These are phyloP conservation scores for Chiloscyllium punctatum DNA, from an alignment of 2,797 vertebrate species.

Conservation along the genomic window DNA sequence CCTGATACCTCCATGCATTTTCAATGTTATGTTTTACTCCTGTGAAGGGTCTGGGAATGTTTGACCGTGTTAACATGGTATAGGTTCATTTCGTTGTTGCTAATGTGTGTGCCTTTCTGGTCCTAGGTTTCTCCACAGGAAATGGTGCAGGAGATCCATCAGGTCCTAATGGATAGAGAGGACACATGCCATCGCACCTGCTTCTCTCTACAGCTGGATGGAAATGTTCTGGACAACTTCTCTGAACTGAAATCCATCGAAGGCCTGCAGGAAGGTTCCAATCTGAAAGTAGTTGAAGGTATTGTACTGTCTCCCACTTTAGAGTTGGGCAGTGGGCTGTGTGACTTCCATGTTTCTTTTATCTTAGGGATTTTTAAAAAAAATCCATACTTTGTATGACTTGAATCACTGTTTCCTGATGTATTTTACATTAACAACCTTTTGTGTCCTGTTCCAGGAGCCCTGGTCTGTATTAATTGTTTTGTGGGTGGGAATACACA, in stretches of 20 bases:
- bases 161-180: constrained; percentile 94
- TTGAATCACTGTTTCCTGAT: not conserved
- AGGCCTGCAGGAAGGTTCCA: constrained; percentile 87
- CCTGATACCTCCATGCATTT: not conserved
- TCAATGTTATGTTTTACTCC: not conserved
- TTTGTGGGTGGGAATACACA: not conserved
- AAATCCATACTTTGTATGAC: not conserved
- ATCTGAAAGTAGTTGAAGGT: constrained; percentile 98
- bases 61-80: not conserved
- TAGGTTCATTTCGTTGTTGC: not conserved
- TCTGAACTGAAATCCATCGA: constrained; percentile 96
- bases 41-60: not conserved
- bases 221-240: constrained; percentile 95
- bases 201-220: constrained; percentile 93
- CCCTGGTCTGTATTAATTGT: not conserved
- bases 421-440: not conserved
- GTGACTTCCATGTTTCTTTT: not conserved
- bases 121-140: constrained; percentile 93
- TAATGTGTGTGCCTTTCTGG: not conserved
- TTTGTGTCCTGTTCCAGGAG: not conserved
- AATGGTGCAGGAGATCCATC: constrained; percentile 99
- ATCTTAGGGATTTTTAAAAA: not conserved
- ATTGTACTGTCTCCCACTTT: not conserved
- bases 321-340: not conserved
- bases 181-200: constrained; percentile 97